A percentile compares a stretch with the other conserved stretches of the same genome.
phyloP scores from a whole-genome alignment of 2,888 invertebrate species.

The Acronicta aceris region DNA sequence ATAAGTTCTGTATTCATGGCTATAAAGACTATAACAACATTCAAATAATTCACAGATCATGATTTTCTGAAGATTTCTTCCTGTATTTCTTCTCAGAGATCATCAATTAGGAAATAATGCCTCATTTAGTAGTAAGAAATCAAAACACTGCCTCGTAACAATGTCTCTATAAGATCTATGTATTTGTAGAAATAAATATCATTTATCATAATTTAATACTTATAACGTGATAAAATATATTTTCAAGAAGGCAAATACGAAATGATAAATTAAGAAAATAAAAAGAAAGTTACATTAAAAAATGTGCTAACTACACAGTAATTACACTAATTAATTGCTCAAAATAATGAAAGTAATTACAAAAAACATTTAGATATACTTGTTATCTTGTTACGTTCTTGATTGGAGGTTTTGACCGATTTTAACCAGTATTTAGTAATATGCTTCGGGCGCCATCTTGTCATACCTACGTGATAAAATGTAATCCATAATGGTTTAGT shows the following conservation, averaged over 20 bases:
- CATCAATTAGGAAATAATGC: too few relatives aligned
- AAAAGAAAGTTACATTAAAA: conserved; percentile 29
- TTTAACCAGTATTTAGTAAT: conserved; percentile 63
- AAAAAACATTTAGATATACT: conserved; percentile 51
- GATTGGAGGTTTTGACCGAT: conserved; percentile 61
- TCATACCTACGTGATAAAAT: conserved; percentile 57
- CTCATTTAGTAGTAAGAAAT: too few relatives aligned
- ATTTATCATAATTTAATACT: too few relatives aligned
- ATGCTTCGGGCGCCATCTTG: conserved; percentile 70
- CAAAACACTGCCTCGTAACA: neutral
- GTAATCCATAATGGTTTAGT: conserved; percentile 70
- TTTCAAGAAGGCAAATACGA: neutral
- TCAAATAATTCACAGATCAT: too few relatives aligned
- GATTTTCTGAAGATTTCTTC: too few relatives aligned
- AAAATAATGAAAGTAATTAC: conserved; percentile 49
- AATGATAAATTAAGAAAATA: conserved; percentile 36
- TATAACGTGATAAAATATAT: too few relatives aligned
- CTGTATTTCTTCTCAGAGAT: too few relatives aligned
- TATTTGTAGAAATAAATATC: too few relatives aligned
- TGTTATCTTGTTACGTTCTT: conserved; percentile 49
- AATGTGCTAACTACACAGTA: conserved; percentile 39
- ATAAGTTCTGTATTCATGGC: too few relatives aligned
- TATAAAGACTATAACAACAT: too few relatives aligned
- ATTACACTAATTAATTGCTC: conserved; percentile 46
- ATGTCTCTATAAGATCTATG: too few relatives aligned